phyloP scores from a whole-genome alignment of 2,888 invertebrate species.

The Colletes collaris region DNA sequence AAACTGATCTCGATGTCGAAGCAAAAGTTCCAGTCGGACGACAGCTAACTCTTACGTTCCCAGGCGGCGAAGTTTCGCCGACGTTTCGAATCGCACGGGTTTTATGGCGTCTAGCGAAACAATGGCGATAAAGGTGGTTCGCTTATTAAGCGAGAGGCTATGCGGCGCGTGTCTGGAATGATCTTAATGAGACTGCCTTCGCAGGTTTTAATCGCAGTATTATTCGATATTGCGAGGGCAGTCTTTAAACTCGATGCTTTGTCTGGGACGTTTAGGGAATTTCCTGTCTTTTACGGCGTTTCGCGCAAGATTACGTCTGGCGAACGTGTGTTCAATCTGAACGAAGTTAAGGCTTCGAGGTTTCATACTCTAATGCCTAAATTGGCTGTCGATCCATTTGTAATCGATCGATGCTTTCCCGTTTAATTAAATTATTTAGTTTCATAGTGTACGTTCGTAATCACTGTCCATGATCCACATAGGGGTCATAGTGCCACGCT shows the following conservation, averaged over 20 bases:
- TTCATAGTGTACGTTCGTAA: too few relatives aligned
- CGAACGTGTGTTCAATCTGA: too few relatives aligned
- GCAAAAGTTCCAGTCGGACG: not conserved
- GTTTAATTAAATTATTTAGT: too few relatives aligned
- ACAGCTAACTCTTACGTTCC: not conserved
- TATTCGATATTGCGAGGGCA: conserved; percentile 14
- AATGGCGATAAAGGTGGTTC: conserved; percentile 2
- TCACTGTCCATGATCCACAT: too few relatives aligned
- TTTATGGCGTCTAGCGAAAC: conserved; percentile 20
- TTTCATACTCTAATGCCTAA: too few relatives aligned
- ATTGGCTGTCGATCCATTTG: too few relatives aligned
- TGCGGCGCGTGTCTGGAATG: conserved; percentile 23
- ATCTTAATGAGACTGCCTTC: conserved; percentile 29
- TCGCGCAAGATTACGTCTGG: too few relatives aligned
- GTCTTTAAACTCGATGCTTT: conserved; percentile 23
- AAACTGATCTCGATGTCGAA: conserved; percentile 4
- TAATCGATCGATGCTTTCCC: too few relatives aligned
- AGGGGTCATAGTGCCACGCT: too few relatives aligned
- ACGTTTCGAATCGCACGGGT: not conserved
- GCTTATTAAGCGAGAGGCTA: conserved; percentile 23
- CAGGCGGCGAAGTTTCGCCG: not conserved
- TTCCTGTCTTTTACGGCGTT: not conserved
- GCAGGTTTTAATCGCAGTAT: conserved; percentile 30
- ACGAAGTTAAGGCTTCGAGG: too few relatives aligned
- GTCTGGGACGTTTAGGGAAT: not conserved